Base-by-base conservation (phyloP, 2,113 vertebrate species). In the Tragulus kanchil region DNA sequence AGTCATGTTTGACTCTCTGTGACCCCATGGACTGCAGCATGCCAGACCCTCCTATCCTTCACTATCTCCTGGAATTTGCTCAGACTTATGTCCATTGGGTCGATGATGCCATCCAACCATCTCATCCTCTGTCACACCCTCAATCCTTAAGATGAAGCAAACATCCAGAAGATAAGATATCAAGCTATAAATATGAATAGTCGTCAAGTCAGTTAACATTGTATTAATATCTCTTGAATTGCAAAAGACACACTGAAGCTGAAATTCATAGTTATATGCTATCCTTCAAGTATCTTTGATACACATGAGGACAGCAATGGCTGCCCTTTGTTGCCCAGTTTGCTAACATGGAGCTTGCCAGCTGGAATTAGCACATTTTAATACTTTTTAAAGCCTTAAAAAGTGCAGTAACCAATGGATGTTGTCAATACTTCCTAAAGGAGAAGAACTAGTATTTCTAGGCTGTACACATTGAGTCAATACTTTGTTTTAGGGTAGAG, bases 311-410 rank as follows among this genome's bases (percentile, higher is more conserved):
- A 67, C 62, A 87, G 10, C 71, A 83, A 59, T 19, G 4, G 50
- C 50, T 86, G 23, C 50, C 3, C 17, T 42, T 71, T 86, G 23
- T 67, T 87, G 19, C 5, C n/a, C 48, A 92, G 7, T 78, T 81
- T 77, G 12, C 28, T 58, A 48, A 84, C 14, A 23, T 0, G 62
- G 71, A 93, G 21, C 50, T 88, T 89, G 52, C 75, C 67, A 45
- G 19, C 0, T 86, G 50, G 26, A 48, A 92, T 96, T 94, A 87
- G 62, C 50, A 85, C 85, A 83, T 96, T 95, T 93, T 96, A 96
- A 81, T 94, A 95, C 77, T 36, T 36, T 36, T 36, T 36, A 58
- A 78, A 85, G 28, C 17, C 50, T 94, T 94, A 54, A 81, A 95
- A 94, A 94, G 2, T 31, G n/a, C 36, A 92, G 7, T 87, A 89